Evolutionary conservation across 2,113 vertebrate genomes (phyloP).

Genomic region (Gadus macrocephalus): DNA sequence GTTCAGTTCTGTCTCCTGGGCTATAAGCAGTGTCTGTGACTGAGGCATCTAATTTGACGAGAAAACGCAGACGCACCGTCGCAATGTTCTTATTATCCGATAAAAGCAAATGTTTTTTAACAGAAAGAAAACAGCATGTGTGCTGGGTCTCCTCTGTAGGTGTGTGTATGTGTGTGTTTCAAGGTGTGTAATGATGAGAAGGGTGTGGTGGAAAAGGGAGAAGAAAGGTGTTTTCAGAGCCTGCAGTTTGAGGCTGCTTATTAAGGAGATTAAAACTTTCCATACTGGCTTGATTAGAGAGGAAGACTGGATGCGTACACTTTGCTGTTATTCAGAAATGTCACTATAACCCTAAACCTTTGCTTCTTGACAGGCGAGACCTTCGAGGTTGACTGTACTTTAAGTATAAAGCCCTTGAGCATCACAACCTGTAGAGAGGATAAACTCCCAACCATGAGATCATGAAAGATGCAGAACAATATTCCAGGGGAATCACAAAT

Average conservation of each 20-base stretch:
- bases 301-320: background rate
- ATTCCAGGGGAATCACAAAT: no score
- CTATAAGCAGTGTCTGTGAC: no score
- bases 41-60: background rate
- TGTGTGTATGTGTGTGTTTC: constrained; percentile 18
- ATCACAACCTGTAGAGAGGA: no score
- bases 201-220: constrained; percentile 4
- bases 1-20: no score
- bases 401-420: no score
- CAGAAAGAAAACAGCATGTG: constrained; percentile 17
- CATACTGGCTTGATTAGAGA: constrained; percentile 34
- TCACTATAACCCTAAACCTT: no score
- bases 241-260: constrained; percentile 27
- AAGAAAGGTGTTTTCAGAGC: background rate
- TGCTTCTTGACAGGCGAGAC: no score
- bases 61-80: constrained; percentile 12
- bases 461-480: no score
- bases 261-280: constrained; percentile 32
- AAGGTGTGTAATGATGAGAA: constrained; percentile 31
- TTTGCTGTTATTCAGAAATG: no score
- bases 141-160: constrained; percentile 19
- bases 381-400: no score
- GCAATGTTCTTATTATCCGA: constrained; percentile 2
- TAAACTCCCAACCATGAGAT: no score
- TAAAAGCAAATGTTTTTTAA: constrained; percentile 10